Base-by-base conservation (phyloP, 2,888 invertebrate species). In the Temnothorax ravouxi region DNA sequence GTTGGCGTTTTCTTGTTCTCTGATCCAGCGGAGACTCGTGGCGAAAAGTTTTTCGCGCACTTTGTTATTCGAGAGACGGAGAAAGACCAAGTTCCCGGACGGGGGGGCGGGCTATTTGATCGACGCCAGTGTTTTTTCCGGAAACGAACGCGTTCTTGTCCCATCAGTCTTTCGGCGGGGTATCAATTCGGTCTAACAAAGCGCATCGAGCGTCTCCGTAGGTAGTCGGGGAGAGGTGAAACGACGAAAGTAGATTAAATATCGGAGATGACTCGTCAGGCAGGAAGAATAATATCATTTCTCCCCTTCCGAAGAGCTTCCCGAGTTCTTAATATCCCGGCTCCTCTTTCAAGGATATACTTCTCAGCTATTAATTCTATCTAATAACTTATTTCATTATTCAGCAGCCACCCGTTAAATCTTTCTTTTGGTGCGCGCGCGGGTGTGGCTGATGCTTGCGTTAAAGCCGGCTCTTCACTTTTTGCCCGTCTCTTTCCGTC, bases 381-480 rank as follows among this genome's bases (percentile, higher is more conserved):
- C 71, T 80, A 80, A 80, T 80, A 80, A 80, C 79, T 80, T 80
- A 80, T 80, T 80, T 80, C 79, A 80, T 80, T 80, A 80, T 80
- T 80, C 79, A 80, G 71, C 79, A 80, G 59, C 47, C 59, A 71
- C 71, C 56, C 79, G 79, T 71, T 79, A 71, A 79, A 79, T 79
- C 79, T 79, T 79, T 79, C 71, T 62, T 71, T 41, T 69, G 25
- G 44, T n/a, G 64, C 50, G 34, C 34, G 29, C 29, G 29, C 29
- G 29, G 47, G 41, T 25, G 29, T 29, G 47, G 67, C 59, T 44
- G 79, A 44, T 47, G 34, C 47, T 71, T 50, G 38, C 59, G 71
- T 61, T 79, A 77, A 81, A 75, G 75, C 62, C 74, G 41, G 18
- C 29, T 80, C 44, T 71, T 44, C 34, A 59, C 38, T 79, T 79